Evolutionary conservation across 2,888 invertebrate species (phyloP).

Genomic region (Stomorhina lunata): DNA sequence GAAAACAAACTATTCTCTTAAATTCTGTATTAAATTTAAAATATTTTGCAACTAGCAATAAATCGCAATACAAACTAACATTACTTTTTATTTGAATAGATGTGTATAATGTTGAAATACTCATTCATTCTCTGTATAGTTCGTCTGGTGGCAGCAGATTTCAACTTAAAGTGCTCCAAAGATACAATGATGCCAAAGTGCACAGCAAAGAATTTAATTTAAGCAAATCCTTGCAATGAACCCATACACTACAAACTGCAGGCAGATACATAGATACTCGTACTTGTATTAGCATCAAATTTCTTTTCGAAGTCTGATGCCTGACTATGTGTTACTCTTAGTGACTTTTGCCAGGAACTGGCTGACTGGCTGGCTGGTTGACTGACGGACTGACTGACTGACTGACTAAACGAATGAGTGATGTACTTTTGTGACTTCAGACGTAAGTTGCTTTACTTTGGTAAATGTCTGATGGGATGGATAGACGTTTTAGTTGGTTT

Average conservation of each 20-base stretch:
- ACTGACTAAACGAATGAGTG: conserved; percentile 24
- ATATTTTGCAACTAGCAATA: too few relatives aligned
- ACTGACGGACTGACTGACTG: neutral
- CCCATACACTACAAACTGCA: neutral
- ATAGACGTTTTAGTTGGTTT: conserved; percentile 28
- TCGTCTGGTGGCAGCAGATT: neutral
- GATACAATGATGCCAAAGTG: conserved; percentile 57
- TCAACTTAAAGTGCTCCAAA: conserved; percentile 35
- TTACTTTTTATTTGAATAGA: too few relatives aligned
- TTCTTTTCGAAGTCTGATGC: conserved; percentile 7
- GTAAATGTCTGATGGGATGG: conserved; percentile 36
- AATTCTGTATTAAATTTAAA: too few relatives aligned
- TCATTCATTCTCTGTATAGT: neutral
- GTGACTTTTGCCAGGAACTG: neutral
- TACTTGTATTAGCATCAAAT: too few relatives aligned
- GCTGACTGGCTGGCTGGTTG: neutral
- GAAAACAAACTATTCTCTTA: too few relatives aligned
- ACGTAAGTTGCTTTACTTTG: conserved; percentile 33
- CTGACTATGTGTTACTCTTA: neutral
- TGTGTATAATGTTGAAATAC: neutral
- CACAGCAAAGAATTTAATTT: conserved; percentile 56
- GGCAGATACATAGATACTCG: too few relatives aligned
- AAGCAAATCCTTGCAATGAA: conserved; percentile 47
- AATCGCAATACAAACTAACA: too few relatives aligned
- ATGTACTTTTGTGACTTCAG: conserved; percentile 33